Base-by-base conservation (phyloP, 2,888 invertebrate species). In the Stramonita haemastoma region DNA sequence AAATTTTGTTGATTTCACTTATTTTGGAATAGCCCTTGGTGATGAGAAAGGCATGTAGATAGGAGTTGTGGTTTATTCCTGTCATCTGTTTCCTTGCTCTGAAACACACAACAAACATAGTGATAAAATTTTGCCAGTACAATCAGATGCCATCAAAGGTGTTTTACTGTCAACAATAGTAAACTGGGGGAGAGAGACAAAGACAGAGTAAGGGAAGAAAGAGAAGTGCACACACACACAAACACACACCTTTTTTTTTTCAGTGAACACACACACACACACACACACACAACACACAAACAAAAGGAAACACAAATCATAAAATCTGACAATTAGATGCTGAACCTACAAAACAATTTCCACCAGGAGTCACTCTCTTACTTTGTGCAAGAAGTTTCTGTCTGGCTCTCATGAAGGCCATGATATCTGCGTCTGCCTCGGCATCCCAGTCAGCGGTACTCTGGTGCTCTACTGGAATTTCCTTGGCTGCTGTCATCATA, bases 341-440 rank as follows among this genome's bases (percentile, higher is more conserved):
- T 46, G 46, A 46, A 46, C 15, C 6, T 79, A 22, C 15, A 15
- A 17, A 56, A 84, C 56, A 17, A 56, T 56, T 2, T 56, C 32
- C 57, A 46, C 11, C 15, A 57, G 13, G 4, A 29, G 26, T 34
- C 19, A 36, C 15, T 2, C 22, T 26, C 91, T 88, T 91, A 94
- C 94, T 92, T 92, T 94, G 92, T 87, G 93, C 92, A 36, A 95
- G 91, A 36, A 95, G 93, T 87, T 94, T 94, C 90, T 95, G 95
- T 87, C 96, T 92, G 26, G 96, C 96, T 91, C 93, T 95, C 11
- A 95, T 92, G 92, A 96, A 96, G 6, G 96, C 96, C 94, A 95
- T 94, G 85, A 96, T 96, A 90, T 96, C 95, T 86, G 95, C 96
- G 93, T 96, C 96, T 87, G 95, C 95, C 89, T 95, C 93, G 8